Evolutionary conservation across 2,888 invertebrate species (phyloP).

Genomic region (Lasioglossum zephyrum): DNA sequence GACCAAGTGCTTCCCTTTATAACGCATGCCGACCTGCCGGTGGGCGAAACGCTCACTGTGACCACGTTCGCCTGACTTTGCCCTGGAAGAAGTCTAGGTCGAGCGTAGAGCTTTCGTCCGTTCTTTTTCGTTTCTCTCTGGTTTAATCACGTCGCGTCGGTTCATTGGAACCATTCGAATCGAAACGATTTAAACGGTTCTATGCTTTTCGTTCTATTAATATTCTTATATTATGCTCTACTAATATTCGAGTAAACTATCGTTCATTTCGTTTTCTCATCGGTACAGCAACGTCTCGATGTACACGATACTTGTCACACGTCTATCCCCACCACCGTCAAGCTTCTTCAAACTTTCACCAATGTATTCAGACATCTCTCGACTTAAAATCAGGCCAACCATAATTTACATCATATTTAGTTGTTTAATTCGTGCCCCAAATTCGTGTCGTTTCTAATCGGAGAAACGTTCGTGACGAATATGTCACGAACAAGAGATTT

Average conservation of each 20-base stretch:
- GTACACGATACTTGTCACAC: background rate
- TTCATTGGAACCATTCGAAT: too few relatives aligned
- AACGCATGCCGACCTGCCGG: slow-evolving; percentile 75
- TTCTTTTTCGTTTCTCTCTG: background rate
- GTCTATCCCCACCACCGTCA: background rate
- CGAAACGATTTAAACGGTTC: background rate
- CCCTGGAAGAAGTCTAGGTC: slow-evolving; percentile 15
- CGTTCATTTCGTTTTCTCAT: background rate
- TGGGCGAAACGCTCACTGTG: slow-evolving; percentile 67
- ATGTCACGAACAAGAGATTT: too few relatives aligned
- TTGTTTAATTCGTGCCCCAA: too few relatives aligned
- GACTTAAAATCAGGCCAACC: background rate
- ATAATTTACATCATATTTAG: too few relatives aligned
- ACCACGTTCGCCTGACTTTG: slow-evolving; percentile 35
- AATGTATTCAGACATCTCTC: background rate
- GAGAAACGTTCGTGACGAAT: too few relatives aligned
- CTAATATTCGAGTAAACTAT: background rate
- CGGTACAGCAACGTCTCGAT: background rate
- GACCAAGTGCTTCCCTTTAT: slow-evolving; percentile 83
- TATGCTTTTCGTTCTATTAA: background rate
- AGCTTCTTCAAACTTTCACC: background rate
- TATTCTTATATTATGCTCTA: background rate
- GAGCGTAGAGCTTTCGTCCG: background rate
- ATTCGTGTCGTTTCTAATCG: too few relatives aligned
- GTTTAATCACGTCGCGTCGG: background rate